Percentiles rank a stretch among this genome's conserved stretches.
Conservation (phyloP, 2,113 vertebrate species). For the Agelaius tricolor region DNA sequence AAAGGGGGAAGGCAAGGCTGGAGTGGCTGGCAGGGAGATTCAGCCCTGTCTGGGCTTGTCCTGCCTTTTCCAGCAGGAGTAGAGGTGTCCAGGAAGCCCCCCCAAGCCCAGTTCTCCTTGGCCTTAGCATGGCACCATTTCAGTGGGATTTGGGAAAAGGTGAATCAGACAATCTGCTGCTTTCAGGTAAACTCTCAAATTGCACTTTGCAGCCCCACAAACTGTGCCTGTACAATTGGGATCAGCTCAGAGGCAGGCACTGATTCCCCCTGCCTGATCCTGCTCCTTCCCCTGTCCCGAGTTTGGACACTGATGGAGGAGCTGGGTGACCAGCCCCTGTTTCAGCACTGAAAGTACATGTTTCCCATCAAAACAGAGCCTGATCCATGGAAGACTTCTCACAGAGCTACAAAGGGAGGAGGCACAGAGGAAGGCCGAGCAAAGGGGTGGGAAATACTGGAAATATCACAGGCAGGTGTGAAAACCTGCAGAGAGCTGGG, state of each 20-base stretch:
- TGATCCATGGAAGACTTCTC: neutral
- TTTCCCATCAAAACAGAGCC: neutral
- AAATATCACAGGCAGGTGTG: neutral
- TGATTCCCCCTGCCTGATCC: neutral
- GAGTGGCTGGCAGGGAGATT: neutral
- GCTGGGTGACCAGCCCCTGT: neutral
- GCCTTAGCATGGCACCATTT: neutral
- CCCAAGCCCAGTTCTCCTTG: neutral
- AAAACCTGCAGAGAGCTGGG: neutral
- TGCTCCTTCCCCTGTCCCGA: neutral
- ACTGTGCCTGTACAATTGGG: neutral
- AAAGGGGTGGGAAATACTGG: neutral
- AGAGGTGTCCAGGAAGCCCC: neutral
- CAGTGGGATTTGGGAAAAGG: neutral
- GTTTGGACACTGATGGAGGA: neutral
- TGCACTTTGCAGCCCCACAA: neutral
- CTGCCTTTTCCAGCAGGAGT: neutral
- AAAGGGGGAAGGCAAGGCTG: neutral
- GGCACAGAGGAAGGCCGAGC: neutral
- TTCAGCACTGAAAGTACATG: neutral
- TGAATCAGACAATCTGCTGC: neutral
- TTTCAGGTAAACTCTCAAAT: neutral
- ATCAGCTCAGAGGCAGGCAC: neutral
- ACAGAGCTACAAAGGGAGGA: accelerated
- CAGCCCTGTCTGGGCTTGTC: neutral